Base-by-base conservation (phyloP, 2,113 vertebrate genomes). In the Perognathus longimembris region DNA sequence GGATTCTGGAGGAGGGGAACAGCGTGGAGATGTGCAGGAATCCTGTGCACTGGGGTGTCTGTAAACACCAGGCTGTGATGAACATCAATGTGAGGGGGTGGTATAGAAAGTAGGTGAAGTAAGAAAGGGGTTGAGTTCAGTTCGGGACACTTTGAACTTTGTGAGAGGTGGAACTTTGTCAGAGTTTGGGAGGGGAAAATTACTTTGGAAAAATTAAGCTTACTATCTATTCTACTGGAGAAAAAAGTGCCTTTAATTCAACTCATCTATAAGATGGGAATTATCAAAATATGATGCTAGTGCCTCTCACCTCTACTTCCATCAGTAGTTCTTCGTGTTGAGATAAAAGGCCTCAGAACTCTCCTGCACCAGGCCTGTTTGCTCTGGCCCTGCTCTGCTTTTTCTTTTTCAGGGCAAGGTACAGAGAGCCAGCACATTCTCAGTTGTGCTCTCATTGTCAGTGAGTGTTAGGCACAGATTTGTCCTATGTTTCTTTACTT, bases 211-310 rank as follows among this genome's bases (percentile, higher is more conserved):
- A 71, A 94, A 74, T 69, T 70, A 83, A 84, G 9, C 38, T 75
- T 90, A 75, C 26, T 80, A 86, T 26, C 32, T 40, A 76, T 93
- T 69, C 50, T 73, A 85, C 30, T n/a, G 74, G 32, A 69, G 81
- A 10, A 83, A 85, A 85, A 34, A 8, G 50, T 59, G 36, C 4
- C 34, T 87, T 82, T 89, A 74, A 40, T 92, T 80, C 83, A 38
- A 59, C 34, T 87, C 28, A 63, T 67, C n/a, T 38, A 21, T 2
- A 75, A 76, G 81, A 80, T 7, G 36, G 83, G 59, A 95, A 36
- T 78, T n/a, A 42, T 69, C 86, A 71, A 61, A 36, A 64, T 10
- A 21, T 71, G 70, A 36, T 3, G 3, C 45, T 57, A 83, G 67
- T 40, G 71, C 50, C 50, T 15, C 17, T 54, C 50, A 7, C 20